A percentile compares a stretch with the other conserved stretches of the same genome.
Evolutionary conservation across 1,140 invertebrate species (phyloP).

Genomic region (Drosophila oshimai): DNA sequence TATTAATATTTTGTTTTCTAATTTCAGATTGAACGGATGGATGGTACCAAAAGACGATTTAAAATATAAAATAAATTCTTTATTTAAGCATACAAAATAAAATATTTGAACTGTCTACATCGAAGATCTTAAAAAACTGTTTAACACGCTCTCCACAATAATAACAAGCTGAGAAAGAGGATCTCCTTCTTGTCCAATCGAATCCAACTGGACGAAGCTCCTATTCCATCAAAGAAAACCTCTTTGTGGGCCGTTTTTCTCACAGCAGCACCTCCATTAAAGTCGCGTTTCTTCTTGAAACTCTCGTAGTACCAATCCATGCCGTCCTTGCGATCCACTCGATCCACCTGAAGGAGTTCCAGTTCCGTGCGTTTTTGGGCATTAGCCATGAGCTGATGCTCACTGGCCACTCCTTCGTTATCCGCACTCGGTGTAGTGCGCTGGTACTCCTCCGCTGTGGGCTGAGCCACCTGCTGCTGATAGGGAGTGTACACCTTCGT

Average conservation of each 20-base stretch:
- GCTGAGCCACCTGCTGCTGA: constrained; percentile 60
- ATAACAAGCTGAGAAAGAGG: constrained; percentile 23
- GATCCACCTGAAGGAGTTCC: constrained; percentile 32
- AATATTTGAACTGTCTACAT: constrained; percentile 45
- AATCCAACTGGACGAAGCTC: constrained; percentile 12
- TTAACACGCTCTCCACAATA: constrained; percentile 55
- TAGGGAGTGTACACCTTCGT: constrained; percentile 86
- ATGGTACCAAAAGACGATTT: neutral
- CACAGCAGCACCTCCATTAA: constrained; percentile 36
- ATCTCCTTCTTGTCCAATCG: constrained; percentile 17
- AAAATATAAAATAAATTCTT: constrained; percentile 27
- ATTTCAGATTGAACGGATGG: neutral
- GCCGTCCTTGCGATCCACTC: constrained; percentile 80
- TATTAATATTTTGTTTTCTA: too few species aligned
- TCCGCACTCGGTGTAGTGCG: constrained; percentile 68
- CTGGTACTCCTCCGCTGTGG: constrained; percentile 79
- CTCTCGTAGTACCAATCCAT: constrained; percentile 89
- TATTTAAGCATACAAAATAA: constrained; percentile 42
- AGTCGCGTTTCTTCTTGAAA: constrained; percentile 85
- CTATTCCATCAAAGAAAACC: constrained; percentile 26
- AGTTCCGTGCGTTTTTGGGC: constrained; percentile 65
- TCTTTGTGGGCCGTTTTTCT: constrained; percentile 44
- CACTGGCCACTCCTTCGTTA: constrained; percentile 43
- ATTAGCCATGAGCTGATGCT: constrained; percentile 52
- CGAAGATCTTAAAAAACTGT: constrained; percentile 57